Percentiles rank a stretch among this genome's conserved stretches.
Evolutionary conservation across 2,797 vertebrate species (phyloP).

Genomic region (Sylvia borin): DNA sequence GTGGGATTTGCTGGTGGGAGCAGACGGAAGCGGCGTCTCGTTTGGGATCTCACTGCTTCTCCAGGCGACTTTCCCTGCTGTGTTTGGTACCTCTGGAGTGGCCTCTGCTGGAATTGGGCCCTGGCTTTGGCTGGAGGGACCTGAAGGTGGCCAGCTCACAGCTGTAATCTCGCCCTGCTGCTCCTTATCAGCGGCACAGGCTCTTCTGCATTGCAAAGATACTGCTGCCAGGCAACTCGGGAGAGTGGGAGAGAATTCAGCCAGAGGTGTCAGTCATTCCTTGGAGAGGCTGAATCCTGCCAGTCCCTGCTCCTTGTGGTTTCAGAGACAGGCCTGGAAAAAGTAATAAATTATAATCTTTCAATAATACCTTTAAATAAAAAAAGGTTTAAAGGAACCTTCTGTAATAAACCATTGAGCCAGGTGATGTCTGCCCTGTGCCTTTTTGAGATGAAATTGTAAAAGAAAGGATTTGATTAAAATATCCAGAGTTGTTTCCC

Average conservation of each 20-base stretch:
- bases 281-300: not conserved
- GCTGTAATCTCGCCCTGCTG: not conserved
- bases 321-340: not conserved
- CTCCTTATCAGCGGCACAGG: not conserved
- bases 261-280: slow-evolving; percentile 34
- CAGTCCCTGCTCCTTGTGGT: not conserved
- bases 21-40: not conserved
- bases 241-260: slow-evolving; percentile 45
- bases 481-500: not conserved
- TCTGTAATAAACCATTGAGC: not conserved
- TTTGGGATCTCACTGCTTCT: accelerated
- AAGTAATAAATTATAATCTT: not conserved
- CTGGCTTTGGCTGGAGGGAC: not conserved
- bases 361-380: not conserved
- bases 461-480: not conserved
- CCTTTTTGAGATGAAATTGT: not conserved
- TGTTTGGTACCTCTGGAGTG: not conserved
- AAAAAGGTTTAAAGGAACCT: not conserved
- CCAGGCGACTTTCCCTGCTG: not conserved
- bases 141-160: not conserved
- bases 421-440: not conserved
- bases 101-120: not conserved
- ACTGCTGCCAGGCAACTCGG: slow-evolving; percentile 51
- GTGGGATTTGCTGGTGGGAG: slow-evolving; percentile 4
- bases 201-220: slow-evolving; percentile 49